These are phyloP conservation scores for Pyrochroa serraticornis DNA, from an alignment of 2,888 invertebrate genomes.

Conservation along the genomic window DNA sequence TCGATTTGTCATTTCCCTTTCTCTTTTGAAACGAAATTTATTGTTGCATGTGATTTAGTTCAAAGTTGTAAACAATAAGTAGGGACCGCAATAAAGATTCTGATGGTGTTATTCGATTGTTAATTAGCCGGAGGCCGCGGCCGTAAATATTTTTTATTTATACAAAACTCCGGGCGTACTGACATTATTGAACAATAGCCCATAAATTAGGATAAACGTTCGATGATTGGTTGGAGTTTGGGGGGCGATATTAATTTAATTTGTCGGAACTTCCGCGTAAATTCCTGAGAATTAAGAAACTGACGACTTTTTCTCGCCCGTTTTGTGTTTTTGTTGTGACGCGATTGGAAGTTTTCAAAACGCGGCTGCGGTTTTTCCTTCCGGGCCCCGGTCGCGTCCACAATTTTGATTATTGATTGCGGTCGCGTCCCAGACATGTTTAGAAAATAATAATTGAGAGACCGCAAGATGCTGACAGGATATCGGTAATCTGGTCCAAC, in stretches of 20 bases:
- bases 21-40: constrained; percentile 43
- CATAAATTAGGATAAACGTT: constrained; percentile 22
- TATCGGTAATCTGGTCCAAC: constrained; percentile 44
- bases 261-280: constrained; percentile 12
- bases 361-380: constrained; percentile 23
- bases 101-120: not conserved
- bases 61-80: not conserved
- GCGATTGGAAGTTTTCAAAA: constrained; percentile 5
- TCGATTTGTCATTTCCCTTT: constrained; percentile 49
- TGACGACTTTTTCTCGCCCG: constrained; percentile 2
- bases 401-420: constrained; percentile 44
- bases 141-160: not conserved
- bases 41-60: constrained; percentile 13
- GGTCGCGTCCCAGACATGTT: constrained; percentile 37
- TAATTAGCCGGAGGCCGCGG: constrained; percentile 3
- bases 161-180: not conserved
- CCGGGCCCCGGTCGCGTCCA: constrained; percentile 30
- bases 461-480: constrained; percentile 44
- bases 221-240: constrained; percentile 16
- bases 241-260: constrained; percentile 5
- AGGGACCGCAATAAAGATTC: not conserved
- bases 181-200: constrained; percentile 16
- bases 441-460: constrained; percentile 40
- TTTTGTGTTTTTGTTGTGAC: not conserved
- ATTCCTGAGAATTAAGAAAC: constrained; percentile 18